These are phyloP conservation scores for Myotis davidii DNA, from an alignment of 2,113 vertebrate genomes.

Conservation along the genomic window DNA sequence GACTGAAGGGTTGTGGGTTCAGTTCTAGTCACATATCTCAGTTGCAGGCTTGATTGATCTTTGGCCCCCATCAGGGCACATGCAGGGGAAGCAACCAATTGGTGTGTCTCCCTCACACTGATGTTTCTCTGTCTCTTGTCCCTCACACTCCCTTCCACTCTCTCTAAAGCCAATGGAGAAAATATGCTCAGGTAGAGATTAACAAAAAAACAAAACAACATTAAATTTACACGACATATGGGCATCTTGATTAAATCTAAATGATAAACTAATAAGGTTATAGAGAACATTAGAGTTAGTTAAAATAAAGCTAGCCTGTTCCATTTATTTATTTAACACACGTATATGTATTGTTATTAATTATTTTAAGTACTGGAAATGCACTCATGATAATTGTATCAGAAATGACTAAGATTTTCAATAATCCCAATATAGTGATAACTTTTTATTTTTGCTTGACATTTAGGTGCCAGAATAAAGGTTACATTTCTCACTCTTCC, in stretches of 20 bases:
- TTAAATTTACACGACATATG: background rate
- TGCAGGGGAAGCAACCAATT: too few species aligned
- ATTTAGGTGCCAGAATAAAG: background rate
- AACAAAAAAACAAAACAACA: too few species aligned
- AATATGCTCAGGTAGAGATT: too few species aligned
- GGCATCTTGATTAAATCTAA: background rate
- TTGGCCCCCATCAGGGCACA: too few species aligned
- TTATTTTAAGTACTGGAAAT: background rate
- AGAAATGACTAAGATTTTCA: background rate
- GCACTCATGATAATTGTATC: background rate
- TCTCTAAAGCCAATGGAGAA: too few species aligned
- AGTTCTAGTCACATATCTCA: too few species aligned
- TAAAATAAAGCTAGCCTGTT: background rate
- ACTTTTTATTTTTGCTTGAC: background rate
- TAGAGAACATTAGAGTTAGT: background rate
- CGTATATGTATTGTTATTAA: background rate
- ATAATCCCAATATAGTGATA: background rate
- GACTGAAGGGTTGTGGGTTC: too few species aligned
- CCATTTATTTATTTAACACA: background rate
- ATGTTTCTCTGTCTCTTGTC: too few species aligned
- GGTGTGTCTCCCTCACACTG: too few species aligned
- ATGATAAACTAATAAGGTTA: background rate
- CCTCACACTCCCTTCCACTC: too few species aligned
- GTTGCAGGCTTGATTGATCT: too few species aligned
- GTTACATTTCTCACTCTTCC: background rate